These are phyloP conservation scores for Drosophila punjabiensis DNA, from an alignment of 1,140 invertebrate species.

Conservation along the genomic window DNA sequence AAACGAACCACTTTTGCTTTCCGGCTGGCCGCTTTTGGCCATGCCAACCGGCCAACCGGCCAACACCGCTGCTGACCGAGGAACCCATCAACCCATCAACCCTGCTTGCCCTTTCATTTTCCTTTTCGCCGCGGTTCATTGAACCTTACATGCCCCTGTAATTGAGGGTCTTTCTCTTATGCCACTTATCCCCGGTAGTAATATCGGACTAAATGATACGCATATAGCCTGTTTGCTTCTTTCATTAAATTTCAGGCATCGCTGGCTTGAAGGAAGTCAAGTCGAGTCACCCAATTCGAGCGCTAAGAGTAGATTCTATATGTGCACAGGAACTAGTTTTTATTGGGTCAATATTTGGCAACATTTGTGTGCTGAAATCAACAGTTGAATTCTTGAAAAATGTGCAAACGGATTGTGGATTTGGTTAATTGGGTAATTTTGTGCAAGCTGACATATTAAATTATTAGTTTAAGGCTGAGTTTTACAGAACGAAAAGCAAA, in stretches of 20 bases:
- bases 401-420: slow-evolving; percentile 10
- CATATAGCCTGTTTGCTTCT: slow-evolving; percentile 10
- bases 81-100: slow-evolving; percentile 68
- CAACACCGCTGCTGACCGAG: slow-evolving; percentile 30
- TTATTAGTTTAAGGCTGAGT: background rate
- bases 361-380: slow-evolving; percentile 27
- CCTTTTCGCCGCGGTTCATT: slow-evolving; percentile 58
- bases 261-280: slow-evolving; percentile 36
- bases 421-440: slow-evolving; percentile 6
- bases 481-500: background rate
- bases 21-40: slow-evolving; percentile 42
- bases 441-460: background rate
- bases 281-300: background rate
- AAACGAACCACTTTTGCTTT: slow-evolving; percentile 43
- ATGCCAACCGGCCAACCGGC: slow-evolving; percentile 27
- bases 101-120: slow-evolving; percentile 66
- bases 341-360: slow-evolving; percentile 46
- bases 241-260: slow-evolving; percentile 5
- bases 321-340: slow-evolving; percentile 41
- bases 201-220: slow-evolving; percentile 9
- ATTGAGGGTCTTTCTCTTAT: slow-evolving; percentile 39
- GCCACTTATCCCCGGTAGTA: slow-evolving; percentile 5
- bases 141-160: slow-evolving; percentile 46
- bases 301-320: slow-evolving; percentile 19
- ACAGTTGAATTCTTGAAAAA: slow-evolving; percentile 24